Base-by-base conservation (phyloP, 2,888 invertebrate genomes). In the Endomychus coccineus region DNA sequence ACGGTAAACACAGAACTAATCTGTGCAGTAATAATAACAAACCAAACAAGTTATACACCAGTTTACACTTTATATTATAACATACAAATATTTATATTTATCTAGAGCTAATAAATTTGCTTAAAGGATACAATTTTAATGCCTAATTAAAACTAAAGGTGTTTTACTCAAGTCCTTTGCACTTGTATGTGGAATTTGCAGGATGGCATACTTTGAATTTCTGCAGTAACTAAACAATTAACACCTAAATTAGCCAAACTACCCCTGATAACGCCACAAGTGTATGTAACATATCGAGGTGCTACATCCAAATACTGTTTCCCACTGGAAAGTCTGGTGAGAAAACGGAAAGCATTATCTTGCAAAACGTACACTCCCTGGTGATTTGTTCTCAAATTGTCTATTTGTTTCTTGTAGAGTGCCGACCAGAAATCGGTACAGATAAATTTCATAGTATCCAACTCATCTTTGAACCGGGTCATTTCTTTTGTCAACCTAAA, bases 401-500 rank as follows among this genome's bases (percentile, higher is more conserved):
- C 97, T 36, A 98, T 92, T 70, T 96, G 97, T 63, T 97, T 98
- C 56, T 94, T 95, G 63, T 94, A 97, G 19, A 97, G 78, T 22
- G 88, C 81, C n/a, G 86, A 84, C 98, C 98, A 98, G 61, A 97
- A 95, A 60, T 98, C 98, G 36, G 97, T 98, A 62, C 98, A 98
- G 35, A 98, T 88, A 55, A 96, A 97, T 66, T 98, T 98, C 75
- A 98, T 89, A 16, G 89, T 90, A 56, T 98, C 97, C 35, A 98
- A 65, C 66, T 98, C 98, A 69, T 96, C 95, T 67, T 94, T 92
- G 58, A 97, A 95, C 29, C 96, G 73, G 1, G 88, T 80, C 74
- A 85, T 85, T 62, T 97, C 96, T 58, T 88, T 80, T 0, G 95
- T 94, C 33, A 94, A 69, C 46, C 78, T 78, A 16, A n/a, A n/a